Percentiles rank a stretch among this genome's conserved stretches.
phyloP scores from a whole-genome alignment of 2,797 vertebrate genomes.

The Natrix natrix region DNA sequence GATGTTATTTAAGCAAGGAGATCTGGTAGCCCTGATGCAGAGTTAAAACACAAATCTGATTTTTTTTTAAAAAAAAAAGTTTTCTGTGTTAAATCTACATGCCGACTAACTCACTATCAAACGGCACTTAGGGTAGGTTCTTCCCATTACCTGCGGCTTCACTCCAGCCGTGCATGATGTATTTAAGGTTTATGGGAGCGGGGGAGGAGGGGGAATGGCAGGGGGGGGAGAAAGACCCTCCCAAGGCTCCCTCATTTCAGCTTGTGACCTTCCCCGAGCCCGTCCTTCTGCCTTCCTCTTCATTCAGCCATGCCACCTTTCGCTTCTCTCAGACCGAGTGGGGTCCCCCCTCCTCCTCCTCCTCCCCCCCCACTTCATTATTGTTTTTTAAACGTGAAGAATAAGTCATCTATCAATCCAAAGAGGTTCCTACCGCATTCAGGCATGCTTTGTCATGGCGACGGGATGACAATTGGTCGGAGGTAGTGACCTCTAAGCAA shows the following conservation, averaged over 20 bases:
- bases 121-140: neutral
- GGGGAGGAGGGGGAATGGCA: rapidly evolving
- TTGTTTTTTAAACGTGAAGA: constrained; percentile 22
- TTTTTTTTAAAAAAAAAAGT: neutral
- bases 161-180: neutral
- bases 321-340: neutral
- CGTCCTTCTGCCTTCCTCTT: too few relatives aligned
- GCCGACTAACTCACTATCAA: neutral
- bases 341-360: neutral
- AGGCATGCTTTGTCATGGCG: constrained; percentile 72
- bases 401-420: constrained; percentile 30
- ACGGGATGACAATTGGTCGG: constrained; percentile 62
- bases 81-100: neutral
- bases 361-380: neutral
- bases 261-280: neutral
- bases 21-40: too few relatives aligned
- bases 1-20: too few relatives aligned
- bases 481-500: constrained; percentile 75
- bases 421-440: neutral
- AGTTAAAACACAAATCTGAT: too few relatives aligned
- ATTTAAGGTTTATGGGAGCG: neutral
- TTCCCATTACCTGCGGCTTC: neutral
- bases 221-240: neutral
- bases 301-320: neutral
- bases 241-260: neutral